A percentile compares a stretch with the other conserved stretches of the same genome.
Conservation (phyloP, 1,140 invertebrate species). For the Limonius californicus region DNA sequence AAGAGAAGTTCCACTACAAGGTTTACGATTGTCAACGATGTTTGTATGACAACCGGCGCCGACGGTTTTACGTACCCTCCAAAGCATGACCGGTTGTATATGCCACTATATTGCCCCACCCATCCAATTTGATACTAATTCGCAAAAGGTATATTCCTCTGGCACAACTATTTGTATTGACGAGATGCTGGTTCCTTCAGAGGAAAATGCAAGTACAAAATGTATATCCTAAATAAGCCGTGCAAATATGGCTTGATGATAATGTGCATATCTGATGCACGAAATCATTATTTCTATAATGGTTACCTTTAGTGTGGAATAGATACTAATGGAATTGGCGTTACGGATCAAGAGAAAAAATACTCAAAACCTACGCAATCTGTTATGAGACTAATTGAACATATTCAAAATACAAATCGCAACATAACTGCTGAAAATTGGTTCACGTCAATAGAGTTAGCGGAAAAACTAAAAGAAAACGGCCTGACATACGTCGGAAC, state of each 20-base stretch:
- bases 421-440: constrained; percentile 44
- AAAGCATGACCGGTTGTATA: no score
- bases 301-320: constrained; percentile 43
- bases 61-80: no score
- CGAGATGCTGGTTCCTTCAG: constrained; percentile 15
- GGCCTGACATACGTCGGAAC: constrained; percentile 40
- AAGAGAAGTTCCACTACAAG: no score
- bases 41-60: no score
- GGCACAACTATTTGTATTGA: not conserved
- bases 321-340: constrained; percentile 30
- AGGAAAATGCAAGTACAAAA: constrained; percentile 4
- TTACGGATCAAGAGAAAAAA: not conserved
- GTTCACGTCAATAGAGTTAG: constrained; percentile 38
- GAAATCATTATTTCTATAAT: constrained; percentile 21
- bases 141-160: constrained; percentile 26
- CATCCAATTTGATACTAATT: constrained; percentile 32
- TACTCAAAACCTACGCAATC: constrained; percentile 17
- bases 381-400: constrained; percentile 23
- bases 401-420: constrained; percentile 33
- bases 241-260: constrained; percentile 19
- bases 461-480: constrained; percentile 22
- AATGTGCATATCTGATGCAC: not conserved
- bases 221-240: constrained; percentile 16
- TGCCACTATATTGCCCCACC: no score
- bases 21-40: no score